Percentiles rank a stretch among this genome's conserved stretches.
phyloP scores from a whole-genome alignment of 2,113 vertebrate genomes.

The Podarcis raffonei region DNA sequence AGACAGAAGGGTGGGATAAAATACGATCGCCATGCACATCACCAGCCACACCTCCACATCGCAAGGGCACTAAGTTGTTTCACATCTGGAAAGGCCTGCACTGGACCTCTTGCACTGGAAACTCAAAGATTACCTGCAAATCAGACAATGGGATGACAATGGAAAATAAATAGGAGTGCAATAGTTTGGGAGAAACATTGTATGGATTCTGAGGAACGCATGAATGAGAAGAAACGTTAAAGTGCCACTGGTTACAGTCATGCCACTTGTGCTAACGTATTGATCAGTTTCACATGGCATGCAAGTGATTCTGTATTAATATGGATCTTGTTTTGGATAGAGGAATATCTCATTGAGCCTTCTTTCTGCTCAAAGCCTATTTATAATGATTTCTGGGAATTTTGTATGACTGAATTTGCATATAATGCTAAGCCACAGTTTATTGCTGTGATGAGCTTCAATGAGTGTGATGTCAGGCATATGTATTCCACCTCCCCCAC shows the following conservation, averaged over 20 bases:
- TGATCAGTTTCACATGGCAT: neutral
- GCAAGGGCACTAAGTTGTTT: neutral
- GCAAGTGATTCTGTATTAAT: neutral
- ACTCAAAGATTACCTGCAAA: neutral
- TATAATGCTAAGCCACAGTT: no score
- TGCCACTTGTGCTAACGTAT: neutral
- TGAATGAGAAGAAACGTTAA: neutral
- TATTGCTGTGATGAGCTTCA: no score
- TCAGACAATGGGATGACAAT: neutral
- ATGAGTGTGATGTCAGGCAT: no score
- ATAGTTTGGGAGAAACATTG: neutral
- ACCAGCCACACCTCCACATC: neutral
- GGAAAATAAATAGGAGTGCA: neutral
- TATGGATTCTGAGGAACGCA: neutral
- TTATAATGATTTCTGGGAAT: conserved; percentile 33
- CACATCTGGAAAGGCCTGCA: neutral
- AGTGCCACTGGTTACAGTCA: neutral
- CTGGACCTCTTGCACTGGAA: neutral
- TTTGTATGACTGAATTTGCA: no score
- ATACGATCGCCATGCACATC: neutral
- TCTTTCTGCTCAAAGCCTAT: neutral
- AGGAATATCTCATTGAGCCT: neutral
- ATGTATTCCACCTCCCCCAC: no score
- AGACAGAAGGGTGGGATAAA: neutral
- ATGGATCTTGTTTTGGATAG: neutral